Conservation (phyloP, 2,797 vertebrate species). For the Phoxinus dragarum region DNA sequence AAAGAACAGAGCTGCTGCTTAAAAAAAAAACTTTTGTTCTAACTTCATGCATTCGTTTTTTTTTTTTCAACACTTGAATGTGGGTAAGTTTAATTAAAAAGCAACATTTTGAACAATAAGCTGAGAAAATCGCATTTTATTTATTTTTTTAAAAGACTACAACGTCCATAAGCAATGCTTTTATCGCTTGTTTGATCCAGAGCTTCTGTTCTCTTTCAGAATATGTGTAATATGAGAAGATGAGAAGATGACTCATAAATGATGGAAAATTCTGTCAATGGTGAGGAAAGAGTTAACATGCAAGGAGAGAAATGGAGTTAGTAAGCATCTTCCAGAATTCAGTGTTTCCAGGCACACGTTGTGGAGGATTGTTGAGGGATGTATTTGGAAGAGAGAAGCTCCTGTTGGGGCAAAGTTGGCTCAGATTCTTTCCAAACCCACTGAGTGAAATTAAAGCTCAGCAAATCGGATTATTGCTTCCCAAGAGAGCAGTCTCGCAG, state of each 20-base stretch:
- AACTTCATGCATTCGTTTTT: too few species aligned
- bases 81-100: background rate
- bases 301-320: constrained; percentile 11
- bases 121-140: background rate
- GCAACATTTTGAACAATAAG: background rate
- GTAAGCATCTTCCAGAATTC: constrained; percentile 1
- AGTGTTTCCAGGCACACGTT: background rate
- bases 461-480: constrained; percentile 59
- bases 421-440: constrained; percentile 48
- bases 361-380: constrained; percentile 8
- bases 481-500: constrained; percentile 41
- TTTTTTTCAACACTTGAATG: too few species aligned
- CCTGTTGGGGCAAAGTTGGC: constrained; percentile 38
- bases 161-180: too few species aligned
- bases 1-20: background rate
- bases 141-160: too few species aligned
- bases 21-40: background rate
- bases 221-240: background rate
- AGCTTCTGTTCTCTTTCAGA: background rate
- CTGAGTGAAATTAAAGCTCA: constrained; percentile 58
- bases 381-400: constrained; percentile 22
- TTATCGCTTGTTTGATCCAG: background rate
- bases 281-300: background rate
- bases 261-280: background rate
- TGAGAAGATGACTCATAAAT: background rate